Evolutionary conservation across 2,888 invertebrate species (phyloP).

Genomic region (Hyppa rectilinea): DNA sequence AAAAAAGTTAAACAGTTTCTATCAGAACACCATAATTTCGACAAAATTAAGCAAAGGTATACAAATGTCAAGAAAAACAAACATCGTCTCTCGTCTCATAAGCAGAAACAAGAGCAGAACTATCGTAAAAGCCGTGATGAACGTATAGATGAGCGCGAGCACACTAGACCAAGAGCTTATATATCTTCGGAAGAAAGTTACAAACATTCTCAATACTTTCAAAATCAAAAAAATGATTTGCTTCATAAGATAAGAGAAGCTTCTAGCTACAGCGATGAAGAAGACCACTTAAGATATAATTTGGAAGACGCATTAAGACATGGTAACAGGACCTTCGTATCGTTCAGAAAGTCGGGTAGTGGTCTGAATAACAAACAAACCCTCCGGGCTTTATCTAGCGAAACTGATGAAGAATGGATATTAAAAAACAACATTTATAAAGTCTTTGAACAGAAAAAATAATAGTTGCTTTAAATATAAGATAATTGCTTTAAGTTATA

Average conservation of each 20-base stretch:
- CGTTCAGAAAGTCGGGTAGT: conserved; percentile 5
- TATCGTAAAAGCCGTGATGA: too few species aligned
- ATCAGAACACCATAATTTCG: too few species aligned
- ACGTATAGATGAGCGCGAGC: too few species aligned
- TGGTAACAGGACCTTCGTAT: conserved; percentile 29
- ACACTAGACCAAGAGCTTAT: too few species aligned
- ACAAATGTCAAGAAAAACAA: too few species aligned
- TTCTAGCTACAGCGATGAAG: conserved; percentile 56
- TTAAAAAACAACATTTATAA: conserved; percentile 55
- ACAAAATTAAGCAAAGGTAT: too few species aligned
- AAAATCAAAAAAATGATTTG: conserved; percentile 3
- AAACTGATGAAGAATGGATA: conserved; percentile 49
- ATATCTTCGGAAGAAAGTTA: conserved; percentile 18
- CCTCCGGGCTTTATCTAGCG: conserved; percentile 4
- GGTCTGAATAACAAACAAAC: not conserved
- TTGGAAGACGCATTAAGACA: conserved; percentile 44
- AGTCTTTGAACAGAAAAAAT: conserved; percentile 23
- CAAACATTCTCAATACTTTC: not conserved
- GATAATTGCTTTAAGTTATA: not conserved
- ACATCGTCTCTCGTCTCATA: too few species aligned
- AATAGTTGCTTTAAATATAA: not conserved
- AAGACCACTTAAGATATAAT: conserved; percentile 35
- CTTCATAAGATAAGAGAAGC: conserved; percentile 31
- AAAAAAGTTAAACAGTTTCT: too few species aligned
- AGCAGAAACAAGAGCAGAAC: too few species aligned